Conservation (phyloP, 1,140 invertebrate genomes). For the Euglossa dilemma region DNA sequence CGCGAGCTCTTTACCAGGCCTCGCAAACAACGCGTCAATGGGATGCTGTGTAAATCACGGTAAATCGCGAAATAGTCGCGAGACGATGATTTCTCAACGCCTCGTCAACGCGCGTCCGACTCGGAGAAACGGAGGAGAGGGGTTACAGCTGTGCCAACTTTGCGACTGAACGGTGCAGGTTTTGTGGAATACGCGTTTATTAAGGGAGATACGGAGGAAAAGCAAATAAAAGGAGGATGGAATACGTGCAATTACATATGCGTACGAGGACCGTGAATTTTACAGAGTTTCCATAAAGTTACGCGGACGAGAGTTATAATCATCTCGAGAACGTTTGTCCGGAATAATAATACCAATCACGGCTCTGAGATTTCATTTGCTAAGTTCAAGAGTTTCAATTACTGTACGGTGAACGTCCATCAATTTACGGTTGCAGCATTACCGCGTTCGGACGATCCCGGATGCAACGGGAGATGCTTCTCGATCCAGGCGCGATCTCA, state of each 20-base stretch:
- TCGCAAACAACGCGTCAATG: too few relatives aligned
- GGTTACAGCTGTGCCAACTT: conserved; percentile 42
- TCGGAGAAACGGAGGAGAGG: conserved; percentile 3
- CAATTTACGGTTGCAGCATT: conserved; percentile 55
- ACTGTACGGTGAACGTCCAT: conserved; percentile 49
- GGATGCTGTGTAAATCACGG: conserved; percentile 25
- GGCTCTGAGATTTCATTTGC: conserved; percentile 43
- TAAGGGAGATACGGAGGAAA: background rate
- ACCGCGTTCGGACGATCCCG: conserved; percentile 52
- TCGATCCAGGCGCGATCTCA: conserved; percentile 65
- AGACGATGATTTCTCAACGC: conserved; percentile 74
- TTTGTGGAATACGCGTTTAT: conserved; percentile 10
- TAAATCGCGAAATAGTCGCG: conserved; percentile 26
- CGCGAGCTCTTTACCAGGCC: too few relatives aligned
- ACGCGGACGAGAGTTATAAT: conserved; percentile 34
- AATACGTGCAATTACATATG: conserved; percentile 12
- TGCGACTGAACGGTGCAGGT: conserved; percentile 9
- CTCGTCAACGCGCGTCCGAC: conserved; percentile 67
- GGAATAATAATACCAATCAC: conserved; percentile 52
- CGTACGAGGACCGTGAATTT: background rate
- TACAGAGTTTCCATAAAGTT: conserved; percentile 27
- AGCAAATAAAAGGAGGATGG: background rate
- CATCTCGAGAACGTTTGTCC: conserved; percentile 38
- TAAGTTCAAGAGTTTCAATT: conserved; percentile 60
- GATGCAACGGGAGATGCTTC: conserved; percentile 43